Conservation (phyloP, 1,140 invertebrate genomes). For the Plutomurus gul region DNA sequence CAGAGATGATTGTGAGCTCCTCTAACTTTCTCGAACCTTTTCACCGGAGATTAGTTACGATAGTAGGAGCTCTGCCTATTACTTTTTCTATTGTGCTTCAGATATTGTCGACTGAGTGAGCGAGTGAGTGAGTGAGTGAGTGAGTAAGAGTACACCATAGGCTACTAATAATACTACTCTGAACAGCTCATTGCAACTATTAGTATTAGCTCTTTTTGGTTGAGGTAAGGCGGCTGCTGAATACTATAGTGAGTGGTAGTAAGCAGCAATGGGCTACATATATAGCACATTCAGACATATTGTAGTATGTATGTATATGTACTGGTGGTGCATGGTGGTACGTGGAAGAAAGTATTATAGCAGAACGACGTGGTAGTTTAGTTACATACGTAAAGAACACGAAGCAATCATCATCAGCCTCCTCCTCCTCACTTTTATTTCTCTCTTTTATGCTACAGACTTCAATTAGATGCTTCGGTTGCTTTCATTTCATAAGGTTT, state of each 20-base stretch:
- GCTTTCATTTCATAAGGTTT: constrained; percentile 23
- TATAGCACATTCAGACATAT: too few relatives aligned
- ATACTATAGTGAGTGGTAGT: background rate
- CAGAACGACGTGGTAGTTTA: background rate
- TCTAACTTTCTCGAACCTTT: constrained; percentile 20
- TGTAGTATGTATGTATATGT: too few relatives aligned
- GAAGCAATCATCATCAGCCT: constrained; percentile 19
- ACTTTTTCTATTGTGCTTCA: constrained; percentile 24
- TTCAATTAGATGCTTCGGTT: constrained; percentile 24
- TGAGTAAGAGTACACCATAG: too few relatives aligned
- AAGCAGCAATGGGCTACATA: too few relatives aligned
- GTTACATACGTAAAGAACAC: constrained; percentile 6
- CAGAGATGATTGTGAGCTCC: constrained; percentile 19
- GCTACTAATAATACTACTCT: too few relatives aligned
- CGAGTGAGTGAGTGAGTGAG: background rate
- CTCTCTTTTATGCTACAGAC: constrained; percentile 23
- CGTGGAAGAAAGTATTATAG: too few relatives aligned
- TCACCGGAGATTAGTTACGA: constrained; percentile 25
- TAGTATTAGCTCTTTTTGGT: too few relatives aligned
- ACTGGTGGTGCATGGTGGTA: too few relatives aligned
- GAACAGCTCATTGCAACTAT: too few relatives aligned
- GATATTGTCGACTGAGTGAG: background rate
- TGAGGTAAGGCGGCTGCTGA: too few relatives aligned
- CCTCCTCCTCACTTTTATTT: constrained; percentile 21
- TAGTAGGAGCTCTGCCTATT: constrained; percentile 3